phyloP scores from a whole-genome alignment of 1,140 invertebrate species.

The Dermatophagoides farinae region DNA sequence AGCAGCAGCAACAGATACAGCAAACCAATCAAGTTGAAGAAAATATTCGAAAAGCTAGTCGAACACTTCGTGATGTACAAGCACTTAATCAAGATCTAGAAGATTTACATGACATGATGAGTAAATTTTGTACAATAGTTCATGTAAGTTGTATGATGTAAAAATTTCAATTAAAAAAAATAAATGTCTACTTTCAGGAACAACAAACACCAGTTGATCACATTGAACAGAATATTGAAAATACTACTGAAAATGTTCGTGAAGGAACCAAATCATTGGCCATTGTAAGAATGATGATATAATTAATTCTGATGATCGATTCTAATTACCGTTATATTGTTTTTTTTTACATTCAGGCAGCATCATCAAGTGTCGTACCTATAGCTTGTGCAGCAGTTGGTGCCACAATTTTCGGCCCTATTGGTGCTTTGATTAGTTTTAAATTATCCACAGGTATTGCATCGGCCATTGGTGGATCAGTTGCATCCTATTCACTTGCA shows the following conservation, averaged over 20 bases:
- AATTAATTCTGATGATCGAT: background rate
- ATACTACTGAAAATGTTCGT: background rate
- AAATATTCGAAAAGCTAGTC: too few species aligned
- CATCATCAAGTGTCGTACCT: background rate
- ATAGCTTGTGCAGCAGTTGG: constrained; percentile 5
- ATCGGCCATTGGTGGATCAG: background rate
- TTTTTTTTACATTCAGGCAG: background rate
- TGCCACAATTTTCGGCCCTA: background rate
- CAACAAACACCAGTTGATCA: background rate
- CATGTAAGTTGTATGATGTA: background rate
- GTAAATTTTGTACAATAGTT: background rate
- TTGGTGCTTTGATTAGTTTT: background rate
- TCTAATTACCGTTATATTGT: background rate
- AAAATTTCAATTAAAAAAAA: too few species aligned
- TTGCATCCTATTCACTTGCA: background rate
- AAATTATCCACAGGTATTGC: background rate
- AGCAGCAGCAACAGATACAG: too few species aligned
- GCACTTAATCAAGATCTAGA: background rate
- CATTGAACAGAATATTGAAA: background rate
- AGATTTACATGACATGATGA: background rate
- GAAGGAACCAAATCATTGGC: background rate
- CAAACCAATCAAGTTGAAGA: too few species aligned
- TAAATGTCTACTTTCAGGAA: background rate
- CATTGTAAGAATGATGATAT: background rate
- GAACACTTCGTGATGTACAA: background rate